Percentiles rank a stretch among this genome's conserved stretches.
Conservation (phyloP, 2,888 invertebrate genomes). For the Alsophila aescularia region DNA sequence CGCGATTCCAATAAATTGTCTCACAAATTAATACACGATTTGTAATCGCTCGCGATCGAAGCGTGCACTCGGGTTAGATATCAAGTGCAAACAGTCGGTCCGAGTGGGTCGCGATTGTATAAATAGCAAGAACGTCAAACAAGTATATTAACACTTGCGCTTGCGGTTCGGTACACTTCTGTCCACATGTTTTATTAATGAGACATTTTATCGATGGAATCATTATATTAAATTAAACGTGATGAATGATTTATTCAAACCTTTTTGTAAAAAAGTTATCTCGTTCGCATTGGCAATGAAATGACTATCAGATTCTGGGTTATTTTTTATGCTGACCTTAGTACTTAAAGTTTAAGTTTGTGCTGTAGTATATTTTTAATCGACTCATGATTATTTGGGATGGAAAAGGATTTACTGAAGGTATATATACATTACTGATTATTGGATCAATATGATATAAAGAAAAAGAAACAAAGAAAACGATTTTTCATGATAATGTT, state of each 20-base stretch:
- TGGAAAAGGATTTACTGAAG: too few species aligned
- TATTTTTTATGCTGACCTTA: too few species aligned
- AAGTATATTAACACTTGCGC: conserved; percentile 33
- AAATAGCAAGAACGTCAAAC: conserved; percentile 55
- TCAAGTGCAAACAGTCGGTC: conserved; percentile 58
- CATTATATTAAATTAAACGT: neutral
- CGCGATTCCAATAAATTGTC: neutral
- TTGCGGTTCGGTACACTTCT: conserved; percentile 25
- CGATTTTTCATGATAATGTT: too few species aligned
- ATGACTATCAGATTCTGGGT: too few species aligned
- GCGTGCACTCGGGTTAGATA: conserved; percentile 55
- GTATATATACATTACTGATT: too few species aligned
- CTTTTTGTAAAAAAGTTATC: neutral
- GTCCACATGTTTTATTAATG: conserved; percentile 24
- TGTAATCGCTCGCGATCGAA: conserved; percentile 31
- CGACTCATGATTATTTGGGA: too few species aligned
- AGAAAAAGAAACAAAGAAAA: too few species aligned
- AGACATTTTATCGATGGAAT: neutral
- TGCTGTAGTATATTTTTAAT: too few species aligned
- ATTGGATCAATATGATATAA: too few species aligned
- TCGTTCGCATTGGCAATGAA: neutral
- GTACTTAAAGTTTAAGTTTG: too few species aligned
- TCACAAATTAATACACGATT: conserved; percentile 5
- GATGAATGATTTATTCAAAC: neutral
- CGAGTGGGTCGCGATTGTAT: conserved; percentile 66